Percentiles rank a stretch among this genome's conserved stretches.
Conservation (phyloP, 2,797 vertebrate genomes). For the Apogon talboti region DNA sequence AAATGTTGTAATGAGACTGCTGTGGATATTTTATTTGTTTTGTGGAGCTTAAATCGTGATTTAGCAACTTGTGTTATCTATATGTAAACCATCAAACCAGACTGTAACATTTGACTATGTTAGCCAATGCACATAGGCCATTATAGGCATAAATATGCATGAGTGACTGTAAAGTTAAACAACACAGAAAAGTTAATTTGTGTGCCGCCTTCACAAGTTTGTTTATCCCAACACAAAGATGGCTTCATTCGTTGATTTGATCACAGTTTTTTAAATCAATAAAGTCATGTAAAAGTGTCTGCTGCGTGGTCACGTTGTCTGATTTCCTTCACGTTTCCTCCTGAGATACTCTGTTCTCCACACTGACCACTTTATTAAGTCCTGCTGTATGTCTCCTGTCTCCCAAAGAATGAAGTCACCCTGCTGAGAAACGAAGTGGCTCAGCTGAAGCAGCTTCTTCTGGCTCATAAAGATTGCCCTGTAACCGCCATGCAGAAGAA, state of each 20-base stretch:
- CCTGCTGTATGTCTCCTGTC: slow-evolving; percentile 76
- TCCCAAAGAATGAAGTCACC: slow-evolving; percentile 96
- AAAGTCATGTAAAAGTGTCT: background rate
- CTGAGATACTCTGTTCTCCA: slow-evolving; percentile 7
- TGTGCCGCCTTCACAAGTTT: too few relatives aligned
- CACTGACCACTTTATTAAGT: slow-evolving; percentile 51
- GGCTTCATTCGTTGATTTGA: too few relatives aligned
- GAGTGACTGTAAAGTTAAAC: too few relatives aligned
- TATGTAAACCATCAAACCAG: too few relatives aligned
- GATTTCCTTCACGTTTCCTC: slow-evolving; percentile 20
- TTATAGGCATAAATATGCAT: too few relatives aligned
- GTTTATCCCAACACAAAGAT: too few relatives aligned
- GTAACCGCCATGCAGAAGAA: slow-evolving; percentile 99
- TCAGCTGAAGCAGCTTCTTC: slow-evolving; percentile 99
- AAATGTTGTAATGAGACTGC: background rate
- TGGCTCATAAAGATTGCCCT: slow-evolving; percentile 99
- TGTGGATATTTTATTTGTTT: slow-evolving; percentile 29
- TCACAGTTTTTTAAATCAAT: too few relatives aligned
- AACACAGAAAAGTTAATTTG: too few relatives aligned
- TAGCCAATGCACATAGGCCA: too few relatives aligned
- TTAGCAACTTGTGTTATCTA: background rate
- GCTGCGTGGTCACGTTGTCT: background rate
- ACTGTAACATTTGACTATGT: too few relatives aligned
- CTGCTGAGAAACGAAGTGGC: slow-evolving; percentile 99
- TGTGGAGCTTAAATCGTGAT: background rate